Base-by-base conservation (phyloP, 2,113 vertebrate genomes). In the Kryptolebias marmoratus region DNA sequence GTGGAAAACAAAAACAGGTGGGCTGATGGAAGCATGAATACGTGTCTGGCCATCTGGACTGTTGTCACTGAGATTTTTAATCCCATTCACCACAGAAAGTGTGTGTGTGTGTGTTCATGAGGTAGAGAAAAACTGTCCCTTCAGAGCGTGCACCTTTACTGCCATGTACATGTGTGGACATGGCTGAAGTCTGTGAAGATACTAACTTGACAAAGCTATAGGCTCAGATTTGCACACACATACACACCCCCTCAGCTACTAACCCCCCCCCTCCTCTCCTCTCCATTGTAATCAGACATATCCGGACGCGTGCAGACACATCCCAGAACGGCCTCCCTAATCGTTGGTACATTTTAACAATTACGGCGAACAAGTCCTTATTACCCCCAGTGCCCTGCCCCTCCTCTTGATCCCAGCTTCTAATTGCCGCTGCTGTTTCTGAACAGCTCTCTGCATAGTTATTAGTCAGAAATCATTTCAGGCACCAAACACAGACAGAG, bases 331-430 rank as follows among this genome's bases (percentile, higher is more conserved):
- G 80, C 80, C 84, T 69, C 71, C 77, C 77, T 91, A 92, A 90
- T 91, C 80, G 68, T 84, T 69, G 87, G 71, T 90, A 88, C 91
- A 90, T 90, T 90, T 90, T 75, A 87, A 91, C 89, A 92, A 92
- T 92, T 91, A 89, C 88, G 32, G 82, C 87, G 90, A 91, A 90
- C 91, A 89, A 86, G 88, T 91, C 84, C 88, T 88, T 91, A 90
- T 91, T 92, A 91, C 85, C 91, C 91, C 80, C 80, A 60, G 78
- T 80, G 91, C 89, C 88, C 90, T 90, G 84, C 79, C 87, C 84
- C 84, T 89, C 87, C 86, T 81, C 83, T 79, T 86, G 81, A 89
- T 85, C 82, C 83, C 74, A 63, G 76, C 60, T 79, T 86, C 86
- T 92, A 91, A 91, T 92, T 90, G 88, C 81, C 54, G 69, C 76